Percentiles rank a stretch among this genome's conserved stretches.
Conservation (phyloP, 2,797 vertebrate species). For the Morus bassanus region DNA sequence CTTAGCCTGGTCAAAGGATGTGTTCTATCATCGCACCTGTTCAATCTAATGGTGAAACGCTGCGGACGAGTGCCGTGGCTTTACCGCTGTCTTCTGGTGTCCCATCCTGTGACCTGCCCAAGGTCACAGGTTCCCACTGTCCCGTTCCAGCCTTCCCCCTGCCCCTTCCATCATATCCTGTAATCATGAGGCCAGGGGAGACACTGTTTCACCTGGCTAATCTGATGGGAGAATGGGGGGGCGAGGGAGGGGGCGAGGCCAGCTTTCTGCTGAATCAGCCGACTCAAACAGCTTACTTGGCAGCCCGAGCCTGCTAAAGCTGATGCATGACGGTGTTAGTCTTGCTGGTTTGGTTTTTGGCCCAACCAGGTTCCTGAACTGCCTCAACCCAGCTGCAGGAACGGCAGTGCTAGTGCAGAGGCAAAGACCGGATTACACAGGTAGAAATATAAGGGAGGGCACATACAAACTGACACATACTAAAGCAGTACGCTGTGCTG, state of each 20-base stretch:
- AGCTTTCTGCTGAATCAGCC: neutral
- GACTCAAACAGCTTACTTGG: neutral
- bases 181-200: neutral
- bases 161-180: neutral
- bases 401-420: neutral
- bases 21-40: neutral
- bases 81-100: neutral
- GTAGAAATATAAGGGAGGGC: neutral
- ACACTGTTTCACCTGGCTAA: neutral
- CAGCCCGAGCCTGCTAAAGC: neutral
- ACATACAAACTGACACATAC: accelerated
- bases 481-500: neutral
- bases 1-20: neutral
- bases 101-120: neutral
- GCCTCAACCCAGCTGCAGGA: neutral
- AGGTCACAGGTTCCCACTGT: neutral
- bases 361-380: neutral
- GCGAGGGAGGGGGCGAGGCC: neutral
- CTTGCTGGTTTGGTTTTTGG: neutral
- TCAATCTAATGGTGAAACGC: neutral
- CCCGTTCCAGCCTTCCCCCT: neutral
- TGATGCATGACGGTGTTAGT: neutral
- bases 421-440: neutral
- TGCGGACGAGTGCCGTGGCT: neutral
- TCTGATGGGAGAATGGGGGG: neutral